Conservation (phyloP, 2,888 invertebrate species). For the Chironomus tentans region DNA sequence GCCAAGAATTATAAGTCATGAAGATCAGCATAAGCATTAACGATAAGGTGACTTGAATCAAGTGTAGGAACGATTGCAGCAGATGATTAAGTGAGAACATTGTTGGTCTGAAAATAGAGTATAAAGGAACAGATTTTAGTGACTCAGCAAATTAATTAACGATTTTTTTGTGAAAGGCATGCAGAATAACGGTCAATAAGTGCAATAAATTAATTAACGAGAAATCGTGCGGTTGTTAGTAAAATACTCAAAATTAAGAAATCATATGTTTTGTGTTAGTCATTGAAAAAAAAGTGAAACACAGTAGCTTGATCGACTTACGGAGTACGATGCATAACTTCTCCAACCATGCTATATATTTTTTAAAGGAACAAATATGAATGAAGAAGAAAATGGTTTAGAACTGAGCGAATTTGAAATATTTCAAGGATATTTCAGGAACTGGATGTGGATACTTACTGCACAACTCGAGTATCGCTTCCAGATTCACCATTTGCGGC, state of each 20-base stretch:
- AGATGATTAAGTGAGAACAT: slow-evolving; percentile 77
- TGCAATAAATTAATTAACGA: no score
- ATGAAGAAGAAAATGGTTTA: not conserved
- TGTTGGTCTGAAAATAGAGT: slow-evolving; percentile 54
- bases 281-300: not conserved
- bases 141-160: no score
- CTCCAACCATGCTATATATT: slow-evolving; percentile 53
- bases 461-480: slow-evolving; percentile 60
- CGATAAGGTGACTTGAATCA: slow-evolving; percentile 80
- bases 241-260: no score
- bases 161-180: no score
- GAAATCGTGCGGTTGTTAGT: not conserved
- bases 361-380: slow-evolving; percentile 10
- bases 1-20: slow-evolving; percentile 95
- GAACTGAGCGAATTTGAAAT: not conserved
- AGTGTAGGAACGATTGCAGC: slow-evolving; percentile 80
- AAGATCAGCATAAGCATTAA: slow-evolving; percentile 94
- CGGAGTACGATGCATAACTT: slow-evolving; percentile 63
- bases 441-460: slow-evolving; percentile 49
- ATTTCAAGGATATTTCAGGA: slow-evolving; percentile 28
- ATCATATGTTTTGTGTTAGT: no score
- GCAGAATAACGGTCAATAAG: no score
- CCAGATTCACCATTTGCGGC: slow-evolving; percentile 51
- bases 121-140: not conserved
- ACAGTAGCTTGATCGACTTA: slow-evolving; percentile 45